A percentile compares a stretch with the other conserved stretches of the same genome.
phyloP scores from a whole-genome alignment of 2,888 invertebrate genomes.

The Chalcosyrphus nemorum region DNA sequence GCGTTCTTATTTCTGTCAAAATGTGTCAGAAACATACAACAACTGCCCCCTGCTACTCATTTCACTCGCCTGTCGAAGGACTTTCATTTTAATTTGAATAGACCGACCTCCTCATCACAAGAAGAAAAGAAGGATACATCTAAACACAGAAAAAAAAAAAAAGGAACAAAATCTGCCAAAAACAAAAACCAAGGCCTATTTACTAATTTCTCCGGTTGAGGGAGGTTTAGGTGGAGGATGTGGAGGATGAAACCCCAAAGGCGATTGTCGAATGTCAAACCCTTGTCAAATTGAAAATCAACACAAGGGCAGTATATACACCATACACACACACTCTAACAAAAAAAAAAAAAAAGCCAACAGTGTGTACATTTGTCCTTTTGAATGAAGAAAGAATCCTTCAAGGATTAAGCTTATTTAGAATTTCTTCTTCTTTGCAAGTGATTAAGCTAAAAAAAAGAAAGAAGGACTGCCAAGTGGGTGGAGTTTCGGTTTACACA shows the following conservation, averaged over 20 bases:
- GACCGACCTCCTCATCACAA: slow-evolving; percentile 29
- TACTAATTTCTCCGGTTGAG: slow-evolving; percentile 33
- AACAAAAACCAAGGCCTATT: slow-evolving; percentile 50
- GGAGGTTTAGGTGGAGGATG: neutral
- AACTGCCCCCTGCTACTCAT: slow-evolving; percentile 11
- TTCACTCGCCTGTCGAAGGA: slow-evolving; percentile 53
- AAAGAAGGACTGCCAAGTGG: neutral
- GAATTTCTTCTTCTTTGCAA: slow-evolving; percentile 70
- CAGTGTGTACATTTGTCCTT: slow-evolving; percentile 55
- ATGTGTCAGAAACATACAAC: slow-evolving; percentile 58
- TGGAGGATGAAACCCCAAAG: slow-evolving; percentile 30
- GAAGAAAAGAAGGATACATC: slow-evolving; percentile 26
- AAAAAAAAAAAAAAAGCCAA: neutral
- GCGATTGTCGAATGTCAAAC: slow-evolving; percentile 71
- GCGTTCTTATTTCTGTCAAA: slow-evolving; percentile 58
- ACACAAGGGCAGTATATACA: slow-evolving; percentile 52
- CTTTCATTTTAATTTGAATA: slow-evolving; percentile 67
- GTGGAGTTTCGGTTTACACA: neutral
- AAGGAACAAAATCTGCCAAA: slow-evolving; percentile 36
- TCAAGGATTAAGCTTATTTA: slow-evolving; percentile 72
- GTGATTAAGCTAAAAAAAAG: slow-evolving; percentile 56
- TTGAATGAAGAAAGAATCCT: slow-evolving; percentile 66
- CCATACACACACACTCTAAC: neutral
- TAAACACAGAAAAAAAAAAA: neutral
- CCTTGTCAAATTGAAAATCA: slow-evolving; percentile 72